phyloP scores from a whole-genome alignment of 2,888 invertebrate genomes.

The Ochropleura leucogaster region DNA sequence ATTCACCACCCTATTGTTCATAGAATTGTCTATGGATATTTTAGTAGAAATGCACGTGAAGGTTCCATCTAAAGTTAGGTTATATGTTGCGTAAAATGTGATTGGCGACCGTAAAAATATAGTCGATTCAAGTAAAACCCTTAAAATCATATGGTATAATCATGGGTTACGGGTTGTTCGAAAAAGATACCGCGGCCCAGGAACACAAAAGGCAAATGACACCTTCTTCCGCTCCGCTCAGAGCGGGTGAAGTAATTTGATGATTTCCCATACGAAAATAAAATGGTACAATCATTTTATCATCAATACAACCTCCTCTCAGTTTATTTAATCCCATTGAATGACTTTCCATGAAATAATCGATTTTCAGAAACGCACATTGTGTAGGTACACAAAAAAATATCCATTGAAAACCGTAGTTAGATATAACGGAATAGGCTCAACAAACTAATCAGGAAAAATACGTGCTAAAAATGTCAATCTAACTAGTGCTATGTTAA shows the following conservation, averaged over 20 bases:
- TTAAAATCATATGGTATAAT: too few species aligned
- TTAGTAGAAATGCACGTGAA: not conserved
- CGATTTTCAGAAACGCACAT: not conserved
- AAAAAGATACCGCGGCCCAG: too few species aligned
- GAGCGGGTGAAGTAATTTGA: too few species aligned
- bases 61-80: not conserved
- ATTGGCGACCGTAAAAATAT: too few species aligned
- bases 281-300: too few species aligned
- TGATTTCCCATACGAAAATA: too few species aligned
- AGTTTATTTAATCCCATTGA: too few species aligned
- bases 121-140: too few species aligned
- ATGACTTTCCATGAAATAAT: not conserved
- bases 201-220: too few species aligned
- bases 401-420: not conserved
- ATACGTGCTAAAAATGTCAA: conserved; percentile 23
- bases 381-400: not conserved
- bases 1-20: not conserved
- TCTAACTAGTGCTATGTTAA: conserved; percentile 22
- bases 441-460: conserved; percentile 33
- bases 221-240: too few species aligned
- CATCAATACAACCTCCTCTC: not conserved
- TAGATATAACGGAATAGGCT: not conserved
- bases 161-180: too few species aligned
- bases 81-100: too few species aligned
- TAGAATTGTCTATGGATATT: not conserved